phyloP scores from a whole-genome alignment of 1,140 invertebrate genomes.

The Cydia strobilella region DNA sequence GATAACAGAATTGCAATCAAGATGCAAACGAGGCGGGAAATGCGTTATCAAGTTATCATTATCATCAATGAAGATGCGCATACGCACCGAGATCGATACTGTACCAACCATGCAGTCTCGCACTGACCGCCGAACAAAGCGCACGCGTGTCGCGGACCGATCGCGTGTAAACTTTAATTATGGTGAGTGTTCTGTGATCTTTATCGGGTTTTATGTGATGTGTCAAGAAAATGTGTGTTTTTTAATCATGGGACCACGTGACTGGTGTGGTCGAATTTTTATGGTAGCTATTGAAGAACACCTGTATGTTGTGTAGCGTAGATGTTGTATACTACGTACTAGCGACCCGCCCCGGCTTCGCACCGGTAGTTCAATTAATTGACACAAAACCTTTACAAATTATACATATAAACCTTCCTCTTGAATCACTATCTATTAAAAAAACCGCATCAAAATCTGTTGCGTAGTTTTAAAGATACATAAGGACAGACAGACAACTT shows the following conservation, averaged over 20 bases:
- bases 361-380: too few relatives aligned
- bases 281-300: neutral
- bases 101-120: neutral
- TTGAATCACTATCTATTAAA: too few relatives aligned
- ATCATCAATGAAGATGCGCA: constrained; percentile 27
- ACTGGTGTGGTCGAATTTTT: neutral
- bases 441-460: too few relatives aligned
- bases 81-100: neutral
- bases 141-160: neutral
- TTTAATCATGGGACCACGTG: neutral
- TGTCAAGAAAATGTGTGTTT: neutral
- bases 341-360: too few relatives aligned
- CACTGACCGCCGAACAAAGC: neutral
- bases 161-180: constrained; percentile 24
- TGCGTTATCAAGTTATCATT: constrained; percentile 29
- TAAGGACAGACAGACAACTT: too few relatives aligned
- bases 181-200: constrained; percentile 20
- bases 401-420: too few relatives aligned
- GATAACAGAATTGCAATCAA: neutral
- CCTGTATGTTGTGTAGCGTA: too few relatives aligned
- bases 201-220: constrained; percentile 8
- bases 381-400: too few relatives aligned
- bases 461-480: too few relatives aligned
- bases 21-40: constrained; percentile 18
- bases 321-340: too few relatives aligned